Evolutionary conservation across 92 coral and sea anemone genomes (phyloP), one percentile per base, ranked within the genome.

Genomic region (Galaxea fascicularis): DNA sequence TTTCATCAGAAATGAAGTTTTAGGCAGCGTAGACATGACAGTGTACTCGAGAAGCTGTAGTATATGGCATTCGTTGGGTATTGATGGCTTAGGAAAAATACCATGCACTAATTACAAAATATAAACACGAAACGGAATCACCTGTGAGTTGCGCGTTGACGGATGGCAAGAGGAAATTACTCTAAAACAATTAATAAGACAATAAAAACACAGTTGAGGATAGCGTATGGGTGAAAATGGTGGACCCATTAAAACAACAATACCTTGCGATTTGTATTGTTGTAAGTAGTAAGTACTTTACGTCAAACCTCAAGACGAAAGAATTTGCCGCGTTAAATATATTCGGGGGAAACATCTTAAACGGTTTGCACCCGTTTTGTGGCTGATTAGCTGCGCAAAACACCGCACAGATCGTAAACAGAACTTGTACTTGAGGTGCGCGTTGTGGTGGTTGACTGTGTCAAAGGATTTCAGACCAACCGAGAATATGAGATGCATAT

Each of bases 41-140:
- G 26, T 47, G 63, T 25, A 11, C 63, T 76, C 51, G 26, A 20
- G 11, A 20, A 76, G 66, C 35, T 39, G 63, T 60, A 45, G 58
- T 30, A 17, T 7, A 21, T 11, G 14, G 15, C 41, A 24, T 1
- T 22, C 29, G 53, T 58, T 52, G 22, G 22, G 29, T 53, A 60
- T 77, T 44, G 52, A 62, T 60, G 11, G 47, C 51, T 31, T 17
- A 39, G 51, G 13, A 76, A 41, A 77, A 66, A 20, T n/a, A 44
- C 24, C 47, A 26, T 12, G 25, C n/a, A 46, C 74, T 80, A 80
- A 71, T 71, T 71, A 82, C 77, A 69, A 24, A 60, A 82, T 82
- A 41, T 26, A 24, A 82, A 70, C 86, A 82, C 60, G 58, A 71
- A 70, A 82, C 86, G 86, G 86, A 82, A 82, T 41, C 15, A 20